A percentile compares a stretch with the other conserved stretches of the same genome.
Evolutionary conservation across 2,888 invertebrate genomes (phyloP).

Genomic region (Polydrusus cervinus): DNA sequence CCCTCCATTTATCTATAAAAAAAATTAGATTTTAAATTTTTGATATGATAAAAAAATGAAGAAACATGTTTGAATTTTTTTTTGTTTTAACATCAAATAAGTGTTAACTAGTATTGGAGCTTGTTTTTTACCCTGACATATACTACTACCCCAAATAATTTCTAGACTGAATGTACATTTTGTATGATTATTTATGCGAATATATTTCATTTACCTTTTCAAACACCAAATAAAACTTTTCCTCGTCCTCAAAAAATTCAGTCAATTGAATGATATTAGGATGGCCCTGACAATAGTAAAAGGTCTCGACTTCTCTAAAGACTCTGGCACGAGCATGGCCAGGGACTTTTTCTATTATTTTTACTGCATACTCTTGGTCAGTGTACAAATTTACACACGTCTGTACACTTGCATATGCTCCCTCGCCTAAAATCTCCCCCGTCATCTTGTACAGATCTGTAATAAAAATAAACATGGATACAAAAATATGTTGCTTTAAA

Average conservation of each 20-base stretch:
- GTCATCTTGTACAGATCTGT: slow-evolving; percentile 95
- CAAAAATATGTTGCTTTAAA: not conserved
- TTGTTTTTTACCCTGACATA: too few relatives aligned
- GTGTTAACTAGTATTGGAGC: too few relatives aligned
- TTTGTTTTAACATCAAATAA: too few relatives aligned
- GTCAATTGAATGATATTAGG: slow-evolving; percentile 98
- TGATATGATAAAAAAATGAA: not conserved
- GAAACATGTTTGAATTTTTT: too few relatives aligned
- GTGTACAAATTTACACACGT: slow-evolving; percentile 94
- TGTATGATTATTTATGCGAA: not conserved
- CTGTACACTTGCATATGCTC: slow-evolving; percentile 96
- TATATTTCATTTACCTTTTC: slow-evolving; percentile 81
- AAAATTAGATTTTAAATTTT: slow-evolving; percentile 16
- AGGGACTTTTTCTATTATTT: slow-evolving; percentile 96
- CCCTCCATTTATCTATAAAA: slow-evolving; percentile 87
- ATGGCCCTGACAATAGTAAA: slow-evolving; percentile 98
- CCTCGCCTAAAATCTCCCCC: slow-evolving; percentile 96
- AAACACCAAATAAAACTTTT: slow-evolving; percentile 97
- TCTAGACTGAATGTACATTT: not conserved
- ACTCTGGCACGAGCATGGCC: slow-evolving; percentile 95
- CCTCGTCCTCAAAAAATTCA: slow-evolving; percentile 97
- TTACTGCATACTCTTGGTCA: slow-evolving; percentile 96
- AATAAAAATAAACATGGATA: slow-evolving; percentile 60
- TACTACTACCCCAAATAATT: too few relatives aligned
- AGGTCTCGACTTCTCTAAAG: slow-evolving; percentile 98